Conservation (phyloP, 2,797 vertebrate genomes). For the Sebastes taczanowskii region DNA sequence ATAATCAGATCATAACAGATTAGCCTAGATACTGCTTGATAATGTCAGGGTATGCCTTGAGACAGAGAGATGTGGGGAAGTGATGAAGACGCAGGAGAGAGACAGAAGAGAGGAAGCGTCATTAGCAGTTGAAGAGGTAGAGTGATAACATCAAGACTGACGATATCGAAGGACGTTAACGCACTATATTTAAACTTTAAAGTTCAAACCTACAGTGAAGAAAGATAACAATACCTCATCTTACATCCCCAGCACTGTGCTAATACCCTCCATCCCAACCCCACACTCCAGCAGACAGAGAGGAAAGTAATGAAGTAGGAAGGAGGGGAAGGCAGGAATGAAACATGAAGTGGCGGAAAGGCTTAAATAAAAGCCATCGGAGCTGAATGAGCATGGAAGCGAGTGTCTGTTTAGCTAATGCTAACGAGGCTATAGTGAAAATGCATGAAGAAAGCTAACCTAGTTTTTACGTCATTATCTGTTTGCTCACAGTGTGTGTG, state of each 20-base stretch:
- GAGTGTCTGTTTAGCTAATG: constrained; percentile 64
- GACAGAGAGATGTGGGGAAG: constrained; percentile 72
- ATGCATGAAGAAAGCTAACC: constrained; percentile 63
- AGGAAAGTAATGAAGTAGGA: constrained; percentile 54
- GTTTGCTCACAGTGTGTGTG: constrained; percentile 50
- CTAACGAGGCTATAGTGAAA: constrained; percentile 60
- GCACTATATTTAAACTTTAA: neutral
- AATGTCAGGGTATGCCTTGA: constrained; percentile 83
- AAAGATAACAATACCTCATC: constrained; percentile 19
- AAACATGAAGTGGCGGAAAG: constrained; percentile 60
- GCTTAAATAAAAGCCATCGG: constrained; percentile 51
- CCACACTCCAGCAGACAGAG: constrained; percentile 45
- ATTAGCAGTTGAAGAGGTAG: constrained; percentile 13
- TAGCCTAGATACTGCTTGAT: constrained; percentile 83
- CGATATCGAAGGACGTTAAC: neutral
- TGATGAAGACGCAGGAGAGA: constrained; percentile 41
- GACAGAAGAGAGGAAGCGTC: constrained; percentile 23
- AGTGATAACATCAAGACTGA: neutral
- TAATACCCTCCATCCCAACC: constrained; percentile 26
- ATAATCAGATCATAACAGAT: constrained; percentile 89
- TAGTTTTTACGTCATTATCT: constrained; percentile 73
- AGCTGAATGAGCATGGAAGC: constrained; percentile 56
- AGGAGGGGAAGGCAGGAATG: constrained; percentile 37
- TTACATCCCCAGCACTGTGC: constrained; percentile 16
- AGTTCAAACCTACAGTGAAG: neutral